These are phyloP conservation scores for Sebastes aleutianus DNA, from an alignment of 2,797 vertebrate genomes.

Conservation along the genomic window DNA sequence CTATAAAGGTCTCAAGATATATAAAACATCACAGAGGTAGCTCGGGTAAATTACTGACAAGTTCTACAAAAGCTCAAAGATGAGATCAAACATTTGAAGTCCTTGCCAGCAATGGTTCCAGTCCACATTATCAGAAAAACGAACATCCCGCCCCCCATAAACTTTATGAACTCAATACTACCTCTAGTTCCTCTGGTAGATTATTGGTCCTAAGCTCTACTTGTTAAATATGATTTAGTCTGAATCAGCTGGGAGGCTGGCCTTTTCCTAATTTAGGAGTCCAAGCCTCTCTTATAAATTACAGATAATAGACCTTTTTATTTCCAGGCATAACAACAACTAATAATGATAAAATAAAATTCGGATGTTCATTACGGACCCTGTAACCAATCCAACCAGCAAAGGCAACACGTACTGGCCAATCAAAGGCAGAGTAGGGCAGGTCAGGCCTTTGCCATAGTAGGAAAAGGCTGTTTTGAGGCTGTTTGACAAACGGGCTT, in stretches of 20 bases:
- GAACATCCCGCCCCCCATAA: conserved; percentile 12
- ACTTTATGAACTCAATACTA: conserved; percentile 18
- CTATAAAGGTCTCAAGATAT: not conserved
- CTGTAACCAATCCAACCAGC: not conserved
- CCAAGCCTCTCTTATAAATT: not conserved
- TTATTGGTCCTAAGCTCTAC: not conserved
- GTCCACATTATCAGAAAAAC: conserved; percentile 5
- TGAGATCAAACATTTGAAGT: not conserved
- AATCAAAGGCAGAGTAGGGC: not conserved
- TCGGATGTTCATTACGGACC: not conserved
- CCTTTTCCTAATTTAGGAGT: not conserved
- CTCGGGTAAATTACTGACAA: not conserved
- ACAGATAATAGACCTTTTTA: not conserved
- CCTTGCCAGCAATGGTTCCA: not conserved
- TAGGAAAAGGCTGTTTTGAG: not conserved
- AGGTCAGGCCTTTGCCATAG: not conserved
- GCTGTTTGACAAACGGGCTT: not conserved
- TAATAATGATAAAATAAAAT: not conserved
- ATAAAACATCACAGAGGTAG: not conserved
- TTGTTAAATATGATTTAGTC: not conserved
- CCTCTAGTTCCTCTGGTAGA: not conserved
- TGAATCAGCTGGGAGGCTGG: not conserved
- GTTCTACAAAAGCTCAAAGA: not conserved
- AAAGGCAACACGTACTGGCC: not conserved
- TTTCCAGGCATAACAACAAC: not conserved